Base-by-base conservation (phyloP, 2,888 invertebrate genomes). In the Cantharis flavilabris region DNA sequence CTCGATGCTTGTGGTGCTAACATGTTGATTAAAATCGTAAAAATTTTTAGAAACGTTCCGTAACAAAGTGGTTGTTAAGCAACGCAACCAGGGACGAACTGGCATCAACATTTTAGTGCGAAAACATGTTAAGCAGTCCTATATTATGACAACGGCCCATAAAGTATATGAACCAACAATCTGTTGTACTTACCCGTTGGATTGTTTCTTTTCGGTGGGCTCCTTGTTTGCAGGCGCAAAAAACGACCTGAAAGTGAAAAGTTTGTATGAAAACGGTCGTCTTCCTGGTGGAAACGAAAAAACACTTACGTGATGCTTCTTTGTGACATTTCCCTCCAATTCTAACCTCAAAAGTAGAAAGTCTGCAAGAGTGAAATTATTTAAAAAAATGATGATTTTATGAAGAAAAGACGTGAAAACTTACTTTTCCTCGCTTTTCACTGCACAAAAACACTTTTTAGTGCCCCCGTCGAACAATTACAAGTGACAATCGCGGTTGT, bases 291-390 rank as follows among this genome's bases (percentile, higher is more conserved):
- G 30, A 72, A 62, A 62, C 62, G 20, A 20, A 4, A 20, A 20
- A 20, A 5, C 23, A 82, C 86, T 84, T 84, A 88, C 87, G 86
- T 87, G 81, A 88, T 87, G 28, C 85, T 85, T 81, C 84, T 82
- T 80, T 88, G 87, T 73, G 86, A 83, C 86, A 87, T 75, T 76
- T 76, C 75, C 75, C 71, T 71, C 75, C 75, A 71, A 71, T 75
- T 73, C 9, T 49, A 49, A 49, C 49, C n/a, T 49, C 49, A 49
- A 49, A 49, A 49, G n/a, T n/a, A 49, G 9, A n/a, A 13, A 1
- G 3, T 49, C 7, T 1, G 7, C 9, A 49, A 7, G 9, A 49
- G 7, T 5, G n/a, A 2, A n/a, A 49, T n/a, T 49, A 49, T n/a
- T n/a, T 0, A 7, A 49, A 9, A n/a, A n/a, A 49, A 49, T n/a